phyloP scores from a whole-genome alignment of 2,797 vertebrate species.

The Enoplosus armatus region DNA sequence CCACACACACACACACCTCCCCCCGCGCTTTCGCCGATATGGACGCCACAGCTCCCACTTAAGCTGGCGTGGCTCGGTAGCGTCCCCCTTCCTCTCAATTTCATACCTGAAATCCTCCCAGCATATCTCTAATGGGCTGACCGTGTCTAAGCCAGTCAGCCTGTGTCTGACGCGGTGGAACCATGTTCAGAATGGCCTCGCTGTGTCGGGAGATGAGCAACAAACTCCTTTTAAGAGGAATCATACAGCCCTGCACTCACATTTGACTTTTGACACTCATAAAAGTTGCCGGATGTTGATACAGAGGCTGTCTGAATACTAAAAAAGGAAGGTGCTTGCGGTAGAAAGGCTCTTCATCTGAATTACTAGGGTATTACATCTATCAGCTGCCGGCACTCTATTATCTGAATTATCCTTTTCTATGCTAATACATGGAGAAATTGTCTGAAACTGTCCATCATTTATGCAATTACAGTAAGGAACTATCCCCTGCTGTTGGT shows the following conservation, averaged over 20 bases:
- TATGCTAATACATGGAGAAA: conserved; percentile 33
- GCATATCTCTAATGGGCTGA: conserved; percentile 75
- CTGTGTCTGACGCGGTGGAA: conserved; percentile 67
- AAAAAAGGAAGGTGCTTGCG: conserved; percentile 3
- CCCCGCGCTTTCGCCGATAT: conserved; percentile 34
- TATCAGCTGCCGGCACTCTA: conserved; percentile 32
- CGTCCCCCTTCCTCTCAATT: conserved; percentile 75
- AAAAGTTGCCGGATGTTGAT: conserved; percentile 41
- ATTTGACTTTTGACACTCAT: conserved; percentile 56
- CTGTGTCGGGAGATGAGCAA: conserved; percentile 64
- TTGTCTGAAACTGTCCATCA: conserved; percentile 22
- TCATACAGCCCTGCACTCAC: conserved; percentile 42
- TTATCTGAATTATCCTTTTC: conserved; percentile 44
- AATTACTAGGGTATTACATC: conserved; percentile 45
- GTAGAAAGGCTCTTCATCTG: conserved; percentile 1
- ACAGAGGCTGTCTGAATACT: conserved; percentile 24
- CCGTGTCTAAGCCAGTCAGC: conserved; percentile 73
- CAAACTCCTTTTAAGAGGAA: conserved; percentile 63
- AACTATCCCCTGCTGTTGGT: neutral
- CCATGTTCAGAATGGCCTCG: conserved; percentile 71
- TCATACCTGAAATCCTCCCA: conserved; percentile 74
- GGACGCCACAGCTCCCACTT: conserved; percentile 60
- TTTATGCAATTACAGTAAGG: conserved; percentile 19
- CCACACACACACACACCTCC: conserved; percentile 8
- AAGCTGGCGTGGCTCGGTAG: conserved; percentile 66